Percentiles rank a stretch among this genome's conserved stretches.
Evolutionary conservation across 2,888 invertebrate genomes (phyloP).

Genomic region (Drosophila kambysellisi): DNA sequence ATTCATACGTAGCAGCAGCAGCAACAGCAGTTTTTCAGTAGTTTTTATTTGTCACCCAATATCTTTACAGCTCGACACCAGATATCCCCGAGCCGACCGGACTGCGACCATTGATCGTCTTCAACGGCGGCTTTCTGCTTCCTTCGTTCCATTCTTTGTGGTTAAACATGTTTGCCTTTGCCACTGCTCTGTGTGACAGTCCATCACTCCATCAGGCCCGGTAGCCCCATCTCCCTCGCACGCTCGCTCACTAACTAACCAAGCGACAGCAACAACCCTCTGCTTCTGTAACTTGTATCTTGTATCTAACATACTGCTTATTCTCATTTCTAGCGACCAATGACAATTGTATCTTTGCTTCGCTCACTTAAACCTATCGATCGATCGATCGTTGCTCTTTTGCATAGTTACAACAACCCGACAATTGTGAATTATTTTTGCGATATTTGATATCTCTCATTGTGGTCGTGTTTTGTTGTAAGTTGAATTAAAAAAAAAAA

Average conservation of each 20-base stretch:
- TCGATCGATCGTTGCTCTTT: slow-evolving; percentile 72
- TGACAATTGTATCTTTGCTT: slow-evolving; percentile 50
- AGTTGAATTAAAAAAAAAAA: slow-evolving; percentile 25
- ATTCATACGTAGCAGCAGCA: slow-evolving; percentile 74
- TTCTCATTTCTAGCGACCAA: slow-evolving; percentile 64
- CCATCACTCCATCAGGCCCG: slow-evolving; percentile 34
- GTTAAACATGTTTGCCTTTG: slow-evolving; percentile 67
- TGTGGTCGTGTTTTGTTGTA: slow-evolving; percentile 66
- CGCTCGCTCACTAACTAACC: slow-evolving; percentile 6
- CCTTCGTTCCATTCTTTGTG: slow-evolving; percentile 77
- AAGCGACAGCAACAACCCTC: slow-evolving; percentile 29
- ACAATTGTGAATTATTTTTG: slow-evolving; percentile 70
- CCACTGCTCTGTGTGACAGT: slow-evolving; percentile 37
- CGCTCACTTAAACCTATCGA: slow-evolving; percentile 17
- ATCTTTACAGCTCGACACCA: slow-evolving; percentile 82
- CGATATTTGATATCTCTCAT: slow-evolving; percentile 71
- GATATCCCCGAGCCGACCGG: slow-evolving; percentile 60
- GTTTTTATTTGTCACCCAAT: slow-evolving; percentile 84
- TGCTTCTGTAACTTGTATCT: slow-evolving; percentile 49
- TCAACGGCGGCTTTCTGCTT: slow-evolving; percentile 66
- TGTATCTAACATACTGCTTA: slow-evolving; percentile 30
- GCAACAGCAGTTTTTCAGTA: slow-evolving; percentile 70
- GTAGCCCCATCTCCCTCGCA: slow-evolving; percentile 21
- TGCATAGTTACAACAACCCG: slow-evolving; percentile 56
- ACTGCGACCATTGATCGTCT: slow-evolving; percentile 72